A percentile compares a stretch with the other conserved stretches of the same genome.
These are phyloP conservation scores for Cerceris rybyensis DNA, from an alignment of 2,888 invertebrate genomes.

Conservation along the genomic window DNA sequence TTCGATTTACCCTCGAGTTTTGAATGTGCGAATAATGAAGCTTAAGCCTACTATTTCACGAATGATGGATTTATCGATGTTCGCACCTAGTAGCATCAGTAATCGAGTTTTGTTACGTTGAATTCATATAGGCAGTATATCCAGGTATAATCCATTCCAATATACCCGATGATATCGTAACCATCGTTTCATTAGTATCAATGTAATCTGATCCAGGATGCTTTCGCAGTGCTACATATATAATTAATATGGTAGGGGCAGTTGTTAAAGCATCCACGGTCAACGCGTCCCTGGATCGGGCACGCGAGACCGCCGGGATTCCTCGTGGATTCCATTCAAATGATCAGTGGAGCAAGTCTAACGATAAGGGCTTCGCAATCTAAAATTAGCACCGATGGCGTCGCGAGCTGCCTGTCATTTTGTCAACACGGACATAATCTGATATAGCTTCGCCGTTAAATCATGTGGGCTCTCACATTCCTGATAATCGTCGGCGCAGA, in stretches of 20 bases:
- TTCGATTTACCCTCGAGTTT: constrained; percentile 50
- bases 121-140: constrained; percentile 19
- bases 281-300: no score
- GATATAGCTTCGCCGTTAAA: constrained; percentile 71
- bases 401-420: constrained; percentile 72
- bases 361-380: neutral
- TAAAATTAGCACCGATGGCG: constrained; percentile 62
- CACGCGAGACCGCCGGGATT: no score
- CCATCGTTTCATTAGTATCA: constrained; percentile 19
- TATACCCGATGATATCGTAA: constrained; percentile 22
- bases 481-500: constrained; percentile 67
- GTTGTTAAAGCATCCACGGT: no score
- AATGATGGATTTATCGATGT: constrained; percentile 53
- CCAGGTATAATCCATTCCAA: constrained; percentile 33
- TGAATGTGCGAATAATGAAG: constrained; percentile 12
- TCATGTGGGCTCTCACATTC: constrained; percentile 71
- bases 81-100: constrained; percentile 33
- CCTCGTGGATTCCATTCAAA: neutral
- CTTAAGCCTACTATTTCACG: constrained; percentile 29
- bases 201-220: constrained; percentile 13
- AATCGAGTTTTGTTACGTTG: constrained; percentile 42
- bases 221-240: neutral
- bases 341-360: neutral
- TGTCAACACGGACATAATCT: constrained; percentile 76
- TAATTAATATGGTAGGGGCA: constrained; percentile 4